phyloP scores from a whole-genome alignment of 2,888 invertebrate species.

The Athalia cordata region DNA sequence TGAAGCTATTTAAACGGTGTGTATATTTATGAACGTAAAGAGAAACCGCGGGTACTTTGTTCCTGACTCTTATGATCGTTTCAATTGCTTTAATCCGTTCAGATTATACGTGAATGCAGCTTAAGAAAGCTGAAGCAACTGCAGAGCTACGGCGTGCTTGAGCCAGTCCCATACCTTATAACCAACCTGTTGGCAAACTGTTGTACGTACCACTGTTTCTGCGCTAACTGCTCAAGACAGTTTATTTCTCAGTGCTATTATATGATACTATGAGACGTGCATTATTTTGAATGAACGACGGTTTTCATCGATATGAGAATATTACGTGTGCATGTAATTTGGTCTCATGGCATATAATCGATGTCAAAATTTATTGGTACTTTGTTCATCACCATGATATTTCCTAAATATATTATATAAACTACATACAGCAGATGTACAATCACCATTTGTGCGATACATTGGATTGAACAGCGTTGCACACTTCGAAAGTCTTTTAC shows the following conservation, averaged over 20 bases:
- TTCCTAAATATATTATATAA: too few relatives aligned
- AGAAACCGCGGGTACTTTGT: too few relatives aligned
- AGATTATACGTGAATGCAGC: conserved; percentile 19
- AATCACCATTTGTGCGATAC: too few relatives aligned
- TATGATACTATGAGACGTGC: not conserved
- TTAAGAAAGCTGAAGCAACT: conserved; percentile 10
- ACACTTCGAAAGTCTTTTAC: not conserved
- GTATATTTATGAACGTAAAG: too few relatives aligned
- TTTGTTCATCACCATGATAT: too few relatives aligned
- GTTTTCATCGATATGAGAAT: not conserved
- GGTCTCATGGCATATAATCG: too few relatives aligned
- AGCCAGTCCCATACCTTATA: conserved; percentile 2
- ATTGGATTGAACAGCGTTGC: not conserved
- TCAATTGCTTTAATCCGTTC: not conserved
- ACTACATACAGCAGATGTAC: too few relatives aligned
- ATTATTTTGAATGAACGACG: not conserved
- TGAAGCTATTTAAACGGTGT: not conserved
- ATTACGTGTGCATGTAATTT: not conserved
- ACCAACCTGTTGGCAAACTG: conserved; percentile 41
- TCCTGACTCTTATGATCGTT: not conserved
- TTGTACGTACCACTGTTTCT: conserved; percentile 23
- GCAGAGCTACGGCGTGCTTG: conserved; percentile 2
- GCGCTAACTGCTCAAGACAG: conserved; percentile 28
- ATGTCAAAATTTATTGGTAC: too few relatives aligned
- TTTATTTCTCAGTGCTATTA: conserved; percentile 17